phyloP scores from a whole-genome alignment of 2,797 vertebrate species.

The Micromesistius poutassou region DNA sequence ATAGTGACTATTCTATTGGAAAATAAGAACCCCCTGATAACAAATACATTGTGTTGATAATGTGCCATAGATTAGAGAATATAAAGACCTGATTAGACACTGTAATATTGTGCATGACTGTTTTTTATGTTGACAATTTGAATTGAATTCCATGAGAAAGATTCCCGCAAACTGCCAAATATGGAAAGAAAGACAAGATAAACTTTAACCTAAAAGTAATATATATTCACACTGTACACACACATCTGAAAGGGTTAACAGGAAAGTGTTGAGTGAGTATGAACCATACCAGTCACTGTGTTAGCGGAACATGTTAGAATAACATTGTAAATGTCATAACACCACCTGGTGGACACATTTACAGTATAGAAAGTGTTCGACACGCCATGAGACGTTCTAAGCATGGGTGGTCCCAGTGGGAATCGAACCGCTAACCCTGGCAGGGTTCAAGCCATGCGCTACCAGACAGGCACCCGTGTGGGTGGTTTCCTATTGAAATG shows the following conservation, averaged over 20 bases:
- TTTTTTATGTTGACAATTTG: not conserved
- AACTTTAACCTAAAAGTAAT: not conserved
- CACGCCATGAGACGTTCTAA: too few species aligned
- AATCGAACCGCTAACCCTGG: not conserved
- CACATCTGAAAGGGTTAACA: not conserved
- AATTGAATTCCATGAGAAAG: conserved; percentile 13
- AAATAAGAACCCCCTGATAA: not conserved
- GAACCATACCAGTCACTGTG: conserved; percentile 25
- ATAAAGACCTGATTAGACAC: conserved; percentile 2
- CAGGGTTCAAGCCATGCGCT: not conserved
- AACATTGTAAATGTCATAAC: conserved; percentile 32
- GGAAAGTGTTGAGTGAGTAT: not conserved
- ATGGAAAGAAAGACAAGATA: conserved; percentile 15
- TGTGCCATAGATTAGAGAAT: conserved; percentile 18
- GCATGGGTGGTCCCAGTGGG: not conserved
- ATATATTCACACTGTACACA: not conserved
- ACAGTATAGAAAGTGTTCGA: too few species aligned
- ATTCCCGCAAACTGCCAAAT: conserved; percentile 4
- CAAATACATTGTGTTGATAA: conserved; percentile 1
- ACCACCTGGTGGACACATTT: not conserved
- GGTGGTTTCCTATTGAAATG: not conserved
- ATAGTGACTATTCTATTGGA: conserved; percentile 20
- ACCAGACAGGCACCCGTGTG: too few species aligned
- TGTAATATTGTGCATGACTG: conserved; percentile 20
- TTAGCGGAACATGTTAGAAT: conserved; percentile 10